Base-by-base conservation (phyloP, 2,888 invertebrate genomes). In the Eubasilissa splendida region DNA sequence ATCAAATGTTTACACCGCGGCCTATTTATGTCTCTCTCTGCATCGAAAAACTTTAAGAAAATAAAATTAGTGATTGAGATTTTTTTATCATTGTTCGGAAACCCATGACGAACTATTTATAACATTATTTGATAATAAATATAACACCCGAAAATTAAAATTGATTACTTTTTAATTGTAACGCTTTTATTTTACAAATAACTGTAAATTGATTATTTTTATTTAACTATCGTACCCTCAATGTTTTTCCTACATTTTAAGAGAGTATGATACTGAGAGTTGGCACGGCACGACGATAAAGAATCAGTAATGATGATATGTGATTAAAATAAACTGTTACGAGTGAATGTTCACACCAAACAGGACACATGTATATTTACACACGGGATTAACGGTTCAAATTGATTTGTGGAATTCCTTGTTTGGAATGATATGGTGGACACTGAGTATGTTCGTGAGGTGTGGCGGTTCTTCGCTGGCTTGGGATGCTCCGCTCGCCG, bases 401-500 rank as follows among this genome's bases (percentile, higher is more conserved):
- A 52, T 50, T 22, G 70, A 53, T 11, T 50, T 63, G 42, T 42
- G 3, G 42, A 68, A 42, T 50, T n/a, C 68, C 42, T 68, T 50
- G 68, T 68, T 53, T 8, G 59, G 59, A 56, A 58, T 76, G 65
- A 76, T 22, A 52, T 66, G 60, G 68, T 68, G 53, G 11, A 52
- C 10, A 53, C 4, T 22, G 31, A 70, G 70, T 50, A n/a, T 50
- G 42, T n/a, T 66, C 9, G 68, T 52, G 68, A 52, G 22, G 10
- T n/a, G 4, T 7, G 52, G 50, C 5, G 52, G 8, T 22, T 22
- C 53, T 52, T 68, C 68, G 2, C 68, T 22, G 70, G 70, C 14
- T 22, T 22, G 53, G 60, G 63, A 50, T 52, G 79, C 74, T 76
- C 76, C 54, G 82, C 79, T 73, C 75, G 68, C 58, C 82, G 82